A percentile compares a stretch with the other conserved stretches of the same genome.
Conservation (phyloP, 1,140 invertebrate species). For the Melipona quadrifasciata region DNA sequence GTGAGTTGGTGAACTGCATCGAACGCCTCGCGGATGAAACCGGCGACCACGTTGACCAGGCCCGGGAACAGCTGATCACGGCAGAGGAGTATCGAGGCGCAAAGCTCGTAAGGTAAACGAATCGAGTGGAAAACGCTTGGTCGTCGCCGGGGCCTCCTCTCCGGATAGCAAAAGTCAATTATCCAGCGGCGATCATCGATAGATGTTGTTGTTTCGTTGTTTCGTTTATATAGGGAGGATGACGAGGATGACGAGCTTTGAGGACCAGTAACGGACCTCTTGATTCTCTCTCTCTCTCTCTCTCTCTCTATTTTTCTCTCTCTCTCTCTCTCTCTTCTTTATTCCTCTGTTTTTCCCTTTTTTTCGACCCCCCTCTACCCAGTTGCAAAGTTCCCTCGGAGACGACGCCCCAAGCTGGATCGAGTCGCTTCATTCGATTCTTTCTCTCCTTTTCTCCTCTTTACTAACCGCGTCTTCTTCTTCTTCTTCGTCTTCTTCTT, state of each 20-base stretch:
- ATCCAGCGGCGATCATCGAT: slow-evolving; percentile 22
- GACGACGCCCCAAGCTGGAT: too few relatives aligned
- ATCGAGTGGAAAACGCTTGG: background rate
- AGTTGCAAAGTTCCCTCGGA: background rate
- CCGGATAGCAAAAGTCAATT: background rate
- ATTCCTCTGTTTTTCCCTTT: background rate
- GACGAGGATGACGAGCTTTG: background rate
- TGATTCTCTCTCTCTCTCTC: background rate
- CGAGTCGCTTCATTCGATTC: too few relatives aligned
- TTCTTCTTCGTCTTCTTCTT: background rate
- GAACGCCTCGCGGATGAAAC: slow-evolving; percentile 94
- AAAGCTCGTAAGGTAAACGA: slow-evolving; percentile 94
- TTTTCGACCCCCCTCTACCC: too few relatives aligned
- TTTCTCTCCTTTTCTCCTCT: too few relatives aligned
- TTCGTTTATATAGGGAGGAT: slow-evolving; percentile 13
- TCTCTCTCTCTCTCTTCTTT: background rate
- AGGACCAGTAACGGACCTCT: slow-evolving; percentile 7
- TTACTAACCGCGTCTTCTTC: background rate
- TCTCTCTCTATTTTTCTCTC: background rate
- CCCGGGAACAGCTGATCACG: slow-evolving; percentile 87
- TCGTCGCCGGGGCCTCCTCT: background rate
- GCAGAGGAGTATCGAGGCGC: slow-evolving; percentile 90
- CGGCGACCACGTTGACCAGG: slow-evolving; percentile 88
- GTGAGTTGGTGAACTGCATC: slow-evolving; percentile 95
- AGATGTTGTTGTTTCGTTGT: background rate